Evolutionary conservation across 2,797 vertebrate genomes (phyloP).

Genomic region (Nannoperca australis): DNA sequence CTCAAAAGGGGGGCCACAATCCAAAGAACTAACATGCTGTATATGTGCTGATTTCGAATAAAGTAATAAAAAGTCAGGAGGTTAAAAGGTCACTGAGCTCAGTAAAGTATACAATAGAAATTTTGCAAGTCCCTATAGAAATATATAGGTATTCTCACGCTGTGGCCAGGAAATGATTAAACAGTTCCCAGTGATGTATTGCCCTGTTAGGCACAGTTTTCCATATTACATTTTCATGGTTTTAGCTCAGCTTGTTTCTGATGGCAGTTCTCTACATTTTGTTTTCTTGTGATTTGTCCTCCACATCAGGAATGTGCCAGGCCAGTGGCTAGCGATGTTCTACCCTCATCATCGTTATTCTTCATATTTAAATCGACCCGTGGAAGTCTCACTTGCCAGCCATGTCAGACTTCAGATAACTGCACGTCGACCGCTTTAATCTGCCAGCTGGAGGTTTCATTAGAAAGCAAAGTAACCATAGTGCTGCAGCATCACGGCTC

Average conservation of each 20-base stretch:
- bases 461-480: not conserved
- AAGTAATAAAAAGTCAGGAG: constrained; percentile 1
- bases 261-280: not conserved
- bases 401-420: not conserved
- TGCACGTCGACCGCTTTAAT: not conserved
- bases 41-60: not conserved
- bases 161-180: constrained; percentile 14
- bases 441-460: constrained; percentile 8
- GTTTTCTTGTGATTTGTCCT: not conserved
- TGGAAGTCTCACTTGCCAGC: not conserved
- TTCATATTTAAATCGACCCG: constrained; percentile 17
- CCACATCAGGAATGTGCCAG: not conserved
- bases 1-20: not conserved
- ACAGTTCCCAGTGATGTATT: constrained; percentile 4
- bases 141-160: not conserved
- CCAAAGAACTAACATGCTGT: not conserved
- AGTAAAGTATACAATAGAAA: not conserved
- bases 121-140: not conserved
- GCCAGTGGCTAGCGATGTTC: not conserved
- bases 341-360: not conserved
- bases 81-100: not conserved
- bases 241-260: not conserved
- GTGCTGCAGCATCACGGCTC: not conserved
- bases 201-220: constrained; percentile 16
- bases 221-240: constrained; percentile 1